phyloP scores from a whole-genome alignment of 2,113 vertebrate genomes.

The Ptilonorhynchus violaceus region DNA sequence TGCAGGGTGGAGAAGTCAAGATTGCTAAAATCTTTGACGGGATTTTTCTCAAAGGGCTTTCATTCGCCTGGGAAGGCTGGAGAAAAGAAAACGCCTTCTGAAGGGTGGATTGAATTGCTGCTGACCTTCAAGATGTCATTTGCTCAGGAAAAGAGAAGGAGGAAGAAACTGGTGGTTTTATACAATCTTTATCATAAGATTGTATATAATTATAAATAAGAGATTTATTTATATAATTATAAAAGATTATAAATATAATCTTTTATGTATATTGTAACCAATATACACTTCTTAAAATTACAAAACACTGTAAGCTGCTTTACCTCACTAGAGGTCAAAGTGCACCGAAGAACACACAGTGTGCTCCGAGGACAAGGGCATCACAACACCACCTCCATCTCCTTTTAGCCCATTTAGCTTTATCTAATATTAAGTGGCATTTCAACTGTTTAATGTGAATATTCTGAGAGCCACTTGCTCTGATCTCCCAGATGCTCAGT shows the following conservation, averaged over 20 bases:
- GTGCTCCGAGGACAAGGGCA: background rate
- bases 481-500: background rate
- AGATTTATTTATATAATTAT: too few species aligned
- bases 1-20: background rate
- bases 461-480: background rate
- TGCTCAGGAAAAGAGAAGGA: background rate
- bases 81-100: background rate
- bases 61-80: background rate
- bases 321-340: background rate
- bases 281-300: background rate
- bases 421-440: background rate
- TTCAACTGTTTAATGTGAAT: background rate
- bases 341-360: background rate
- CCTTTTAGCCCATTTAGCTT: background rate
- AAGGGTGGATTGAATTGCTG: background rate
- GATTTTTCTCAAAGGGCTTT: background rate
- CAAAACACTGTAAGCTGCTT: background rate
- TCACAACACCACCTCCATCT: background rate
- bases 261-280: too few species aligned
- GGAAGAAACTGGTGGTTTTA: rapidly evolving
- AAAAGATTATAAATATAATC: too few species aligned
- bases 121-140: background rate
- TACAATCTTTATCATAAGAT: background rate
- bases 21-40: background rate
- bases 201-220: too few species aligned